Percentiles rank a stretch among this genome's conserved stretches.
Conservation (phyloP, 2,797 vertebrate genomes). For the Tokudaia tokunoshimensis region DNA sequence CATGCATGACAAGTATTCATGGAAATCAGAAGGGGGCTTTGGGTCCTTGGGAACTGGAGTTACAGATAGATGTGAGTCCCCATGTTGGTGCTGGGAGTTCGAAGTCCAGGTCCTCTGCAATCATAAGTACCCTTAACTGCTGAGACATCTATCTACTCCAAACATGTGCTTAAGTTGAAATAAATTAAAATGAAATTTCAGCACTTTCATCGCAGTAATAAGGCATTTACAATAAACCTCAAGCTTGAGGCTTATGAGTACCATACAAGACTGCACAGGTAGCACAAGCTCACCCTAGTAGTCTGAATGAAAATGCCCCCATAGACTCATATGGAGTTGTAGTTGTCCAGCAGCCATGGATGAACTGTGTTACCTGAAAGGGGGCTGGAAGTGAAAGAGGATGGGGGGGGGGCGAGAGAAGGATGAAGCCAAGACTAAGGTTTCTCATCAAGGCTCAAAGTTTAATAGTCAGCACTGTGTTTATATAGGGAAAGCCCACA, state of each 20-base stretch:
- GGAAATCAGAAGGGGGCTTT: not conserved
- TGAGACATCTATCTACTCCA: not conserved
- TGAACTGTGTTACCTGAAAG: no score
- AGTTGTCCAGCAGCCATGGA: no score
- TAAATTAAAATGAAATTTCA: slow-evolving; percentile 29
- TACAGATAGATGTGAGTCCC: not conserved
- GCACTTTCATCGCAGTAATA: slow-evolving; percentile 31
- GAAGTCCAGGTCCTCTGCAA: not conserved
- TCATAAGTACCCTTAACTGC: not conserved
- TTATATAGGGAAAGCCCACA: no score
- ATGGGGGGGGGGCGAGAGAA: no score
- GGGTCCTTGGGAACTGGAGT: not conserved
- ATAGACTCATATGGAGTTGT: not conserved
- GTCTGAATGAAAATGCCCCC: not conserved
- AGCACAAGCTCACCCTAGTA: not conserved
- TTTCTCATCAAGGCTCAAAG: no score
- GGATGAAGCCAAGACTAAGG: no score
- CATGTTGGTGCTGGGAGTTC: not conserved
- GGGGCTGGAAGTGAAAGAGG: no score
- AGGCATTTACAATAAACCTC: not conserved
- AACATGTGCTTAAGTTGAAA: slow-evolving; percentile 3
- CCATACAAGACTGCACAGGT: not conserved
- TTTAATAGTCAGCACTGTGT: no score
- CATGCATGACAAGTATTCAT: not conserved
- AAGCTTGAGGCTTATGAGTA: not conserved